Base-by-base conservation (phyloP, 2,888 invertebrate genomes). In the Diogma glabrata region DNA sequence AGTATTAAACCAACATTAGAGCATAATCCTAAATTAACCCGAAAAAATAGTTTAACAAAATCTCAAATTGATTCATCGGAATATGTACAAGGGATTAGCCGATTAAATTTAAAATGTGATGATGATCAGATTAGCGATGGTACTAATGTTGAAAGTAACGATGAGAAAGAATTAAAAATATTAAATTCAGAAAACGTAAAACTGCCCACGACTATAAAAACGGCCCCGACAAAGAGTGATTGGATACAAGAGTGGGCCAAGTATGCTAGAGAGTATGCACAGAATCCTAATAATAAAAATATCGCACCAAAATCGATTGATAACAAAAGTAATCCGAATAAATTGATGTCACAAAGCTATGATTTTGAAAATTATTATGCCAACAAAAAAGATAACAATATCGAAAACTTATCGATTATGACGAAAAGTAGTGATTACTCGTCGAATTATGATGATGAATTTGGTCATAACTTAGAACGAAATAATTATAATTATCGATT, bases 231-330 rank as follows among this genome's bases (percentile, higher is more conserved):
- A 0, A 70, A 70, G 52, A 66, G 65, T 56, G 70, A 70, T 50
- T 79, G 79, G 79, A 79, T 79, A 1, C 78, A 78, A 57, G 78
- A 79, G 55, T 79, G 79, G 79, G 79, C 79, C 0, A 74, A 78
- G 28, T 78, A 79, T 61, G 79, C 77, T 0, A 62, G 70, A 1
- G 69, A 48, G 20, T 48, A 30, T 48, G 22, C 48, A 20, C 30
- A 47, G 19, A 48, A 33, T 33, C 28, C 50, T 16, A 26, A 23
- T 6, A 51, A 51, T n/a, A 50, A 49, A 28, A 28, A 22, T 16
- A 9, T 19, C 6, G 40, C 51, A 20, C 26, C n/a, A 19, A 20
- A 43, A 19, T 26, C 51, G n/a, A 24, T 26, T 6, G 64, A 60
- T 2, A 54, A 54, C n/a, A 56, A 54, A 14, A 47, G 46, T 3